These are phyloP conservation scores for Drosophila lacteicornis DNA, from an alignment of 1,140 invertebrate species.

Conservation along the genomic window DNA sequence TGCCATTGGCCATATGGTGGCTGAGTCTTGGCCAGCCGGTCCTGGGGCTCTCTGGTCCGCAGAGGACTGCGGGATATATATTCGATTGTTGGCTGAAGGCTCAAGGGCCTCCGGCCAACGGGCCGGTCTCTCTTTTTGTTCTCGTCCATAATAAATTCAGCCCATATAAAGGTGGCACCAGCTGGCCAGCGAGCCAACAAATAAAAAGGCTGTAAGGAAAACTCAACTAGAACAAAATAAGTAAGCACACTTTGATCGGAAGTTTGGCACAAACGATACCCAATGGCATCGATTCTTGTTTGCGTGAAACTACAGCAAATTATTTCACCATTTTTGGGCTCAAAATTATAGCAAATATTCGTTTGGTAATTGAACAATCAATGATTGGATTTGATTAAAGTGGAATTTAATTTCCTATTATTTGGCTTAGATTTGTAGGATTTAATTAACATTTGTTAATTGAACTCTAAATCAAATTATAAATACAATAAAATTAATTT, in stretches of 20 bases:
- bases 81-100: conserved; percentile 23
- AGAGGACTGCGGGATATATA: conserved; percentile 54
- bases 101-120: conserved; percentile 36
- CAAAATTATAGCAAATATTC: background rate
- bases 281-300: conserved; percentile 1
- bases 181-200: conserved; percentile 66
- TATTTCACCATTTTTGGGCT: background rate
- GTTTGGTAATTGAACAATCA: background rate
- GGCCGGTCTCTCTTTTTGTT: conserved; percentile 60
- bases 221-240: conserved; percentile 63
- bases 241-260: conserved; percentile 11
- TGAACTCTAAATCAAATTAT: background rate
- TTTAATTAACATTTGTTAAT: background rate
- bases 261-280: conserved; percentile 32
- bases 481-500: background rate
- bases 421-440: no score
- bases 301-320: background rate
- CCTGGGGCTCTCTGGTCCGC: conserved; percentile 34
- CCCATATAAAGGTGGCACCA: conserved; percentile 80
- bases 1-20: conserved; percentile 78
- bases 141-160: conserved; percentile 80
- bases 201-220: conserved; percentile 66
- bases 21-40: conserved; percentile 23
- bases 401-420: no score
- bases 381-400: no score